Evolutionary conservation across 2,113 vertebrate species (phyloP).

Genomic region (Leuciscus idus): DNA sequence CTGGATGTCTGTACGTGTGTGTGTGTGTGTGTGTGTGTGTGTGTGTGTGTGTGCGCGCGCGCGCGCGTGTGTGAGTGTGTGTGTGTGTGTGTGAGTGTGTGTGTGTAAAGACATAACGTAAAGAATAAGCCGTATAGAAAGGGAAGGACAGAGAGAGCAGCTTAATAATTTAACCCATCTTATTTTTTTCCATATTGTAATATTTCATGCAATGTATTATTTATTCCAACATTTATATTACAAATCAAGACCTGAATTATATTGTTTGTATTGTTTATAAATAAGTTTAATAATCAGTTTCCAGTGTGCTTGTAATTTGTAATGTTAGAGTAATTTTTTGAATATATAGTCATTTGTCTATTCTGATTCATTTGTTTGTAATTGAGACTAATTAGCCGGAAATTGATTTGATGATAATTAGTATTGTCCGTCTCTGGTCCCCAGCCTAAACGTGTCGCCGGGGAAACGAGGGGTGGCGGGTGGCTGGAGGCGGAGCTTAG

Average conservation of each 20-base stretch:
- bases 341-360: slow-evolving; percentile 45
- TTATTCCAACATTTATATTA: neutral
- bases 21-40: slow-evolving; percentile 30
- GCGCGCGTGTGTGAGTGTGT: neutral
- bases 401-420: slow-evolving; percentile 59
- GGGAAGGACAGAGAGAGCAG: neutral
- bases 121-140: neutral
- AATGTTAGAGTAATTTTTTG: slow-evolving; percentile 32
- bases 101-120: slow-evolving; percentile 13
- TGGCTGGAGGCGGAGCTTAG: slow-evolving; percentile 64
- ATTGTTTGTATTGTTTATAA: slow-evolving; percentile 7
- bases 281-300: slow-evolving; percentile 8
- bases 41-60: neutral
- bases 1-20: neutral
- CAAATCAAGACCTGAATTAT: neutral
- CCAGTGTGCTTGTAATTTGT: slow-evolving; percentile 38
- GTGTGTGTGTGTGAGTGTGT: slow-evolving; percentile 20
- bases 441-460: slow-evolving; percentile 60
- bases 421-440: slow-evolving; percentile 63
- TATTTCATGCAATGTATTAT: slow-evolving; percentile 24
- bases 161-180: neutral
- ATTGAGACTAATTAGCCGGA: slow-evolving; percentile 53
- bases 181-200: slow-evolving; percentile 7
- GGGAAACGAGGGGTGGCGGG: slow-evolving; percentile 59
- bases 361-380: slow-evolving; percentile 47